Evolutionary conservation across 2,888 invertebrate genomes (phyloP).

Genomic region (Cantharis rustica): DNA sequence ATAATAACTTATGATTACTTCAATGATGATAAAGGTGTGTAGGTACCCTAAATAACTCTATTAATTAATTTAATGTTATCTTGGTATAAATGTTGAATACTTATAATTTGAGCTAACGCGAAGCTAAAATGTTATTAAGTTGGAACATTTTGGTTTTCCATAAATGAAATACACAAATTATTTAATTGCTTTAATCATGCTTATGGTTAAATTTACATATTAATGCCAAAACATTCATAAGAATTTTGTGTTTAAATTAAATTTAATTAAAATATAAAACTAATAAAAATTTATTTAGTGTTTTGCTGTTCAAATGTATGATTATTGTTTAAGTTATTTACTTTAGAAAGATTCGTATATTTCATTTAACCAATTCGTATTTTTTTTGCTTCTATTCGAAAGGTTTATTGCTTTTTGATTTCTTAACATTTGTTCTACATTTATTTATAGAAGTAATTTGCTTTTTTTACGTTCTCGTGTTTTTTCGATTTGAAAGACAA

Average conservation of each 20-base stretch:
- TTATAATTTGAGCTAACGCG: not conserved
- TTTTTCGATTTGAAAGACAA: not conserved
- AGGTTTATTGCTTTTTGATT: not conserved
- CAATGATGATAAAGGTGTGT: slow-evolving; percentile 15
- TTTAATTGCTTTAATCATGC: not conserved
- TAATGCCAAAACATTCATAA: not conserved
- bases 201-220: not conserved
- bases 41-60: slow-evolving; percentile 10
- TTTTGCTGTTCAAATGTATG: not conserved
- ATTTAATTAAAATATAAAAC: not conserved
- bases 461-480: not conserved
- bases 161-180: not conserved
- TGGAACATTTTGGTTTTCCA: not conserved
- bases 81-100: slow-evolving; percentile 5
- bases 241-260: not conserved
- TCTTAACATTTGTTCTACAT: not conserved
- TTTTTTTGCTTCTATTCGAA: not conserved
- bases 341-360: not conserved
- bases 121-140: not conserved
- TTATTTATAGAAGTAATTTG: not conserved
- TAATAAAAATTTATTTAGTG: not conserved
- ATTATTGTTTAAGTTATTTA: not conserved
- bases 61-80: slow-evolving; percentile 20
- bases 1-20: slow-evolving; percentile 20
- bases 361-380: not conserved